Evolutionary conservation across 2,797 vertebrate genomes (phyloP).

Genomic region (Sciurus vulgaris): DNA sequence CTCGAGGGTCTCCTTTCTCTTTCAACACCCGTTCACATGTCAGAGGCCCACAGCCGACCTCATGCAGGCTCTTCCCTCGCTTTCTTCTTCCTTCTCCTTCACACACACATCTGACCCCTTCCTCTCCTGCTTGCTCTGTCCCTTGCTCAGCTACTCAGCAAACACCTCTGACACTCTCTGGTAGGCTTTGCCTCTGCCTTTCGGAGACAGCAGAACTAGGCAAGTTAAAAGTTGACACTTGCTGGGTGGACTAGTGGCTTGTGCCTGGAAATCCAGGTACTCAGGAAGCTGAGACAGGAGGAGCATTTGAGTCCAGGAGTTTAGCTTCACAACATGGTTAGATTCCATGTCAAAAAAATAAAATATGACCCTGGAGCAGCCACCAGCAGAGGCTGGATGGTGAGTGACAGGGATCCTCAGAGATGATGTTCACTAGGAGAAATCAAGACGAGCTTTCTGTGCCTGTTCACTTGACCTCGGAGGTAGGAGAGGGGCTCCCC

Average conservation of each 20-base stretch:
- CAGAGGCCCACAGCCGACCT: background rate
- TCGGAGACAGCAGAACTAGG: too few species aligned
- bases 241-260: too few species aligned
- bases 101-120: background rate
- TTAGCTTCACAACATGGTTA: background rate
- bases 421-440: background rate
- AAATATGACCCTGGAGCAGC: background rate
- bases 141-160: background rate
- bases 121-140: background rate
- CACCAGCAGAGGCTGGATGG: background rate
- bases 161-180: background rate
- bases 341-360: background rate
- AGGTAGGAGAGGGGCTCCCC: background rate
- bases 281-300: background rate
- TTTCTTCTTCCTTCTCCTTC: background rate
- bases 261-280: background rate
- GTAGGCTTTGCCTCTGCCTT: background rate
- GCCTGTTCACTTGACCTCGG: background rate
- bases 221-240: background rate
- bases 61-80: background rate
- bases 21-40: background rate
- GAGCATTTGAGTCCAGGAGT: background rate
- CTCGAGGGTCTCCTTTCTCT: background rate
- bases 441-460: background rate
- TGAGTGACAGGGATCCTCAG: background rate